A percentile compares a stretch with the other conserved stretches of the same genome.
phyloP scores from a whole-genome alignment of 1,140 invertebrate genomes.

The Trachymyrmex septentrionalis region DNA sequence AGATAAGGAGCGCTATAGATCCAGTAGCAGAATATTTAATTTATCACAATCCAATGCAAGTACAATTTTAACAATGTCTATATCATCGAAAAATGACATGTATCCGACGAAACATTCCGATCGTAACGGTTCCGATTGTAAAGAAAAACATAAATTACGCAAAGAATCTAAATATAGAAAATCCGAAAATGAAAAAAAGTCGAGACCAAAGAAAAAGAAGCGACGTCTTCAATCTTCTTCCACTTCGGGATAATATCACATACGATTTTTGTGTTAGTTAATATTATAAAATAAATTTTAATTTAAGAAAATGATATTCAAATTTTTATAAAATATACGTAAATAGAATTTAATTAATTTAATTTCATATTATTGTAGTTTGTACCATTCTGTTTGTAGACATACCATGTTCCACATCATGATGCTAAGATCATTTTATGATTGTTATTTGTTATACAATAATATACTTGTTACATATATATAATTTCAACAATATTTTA shows the following conservation, averaged over 20 bases:
- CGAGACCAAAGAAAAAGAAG: conserved; percentile 66
- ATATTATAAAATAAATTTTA: conserved; percentile 34
- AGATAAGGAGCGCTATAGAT: conserved; percentile 64
- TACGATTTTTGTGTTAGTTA: conserved; percentile 5
- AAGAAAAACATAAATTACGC: conserved; percentile 62
- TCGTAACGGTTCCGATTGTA: conserved; percentile 61
- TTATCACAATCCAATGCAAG: conserved; percentile 55
- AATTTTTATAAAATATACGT: neutral
- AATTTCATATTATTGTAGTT: conserved; percentile 17
- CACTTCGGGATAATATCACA: conserved; percentile 48
- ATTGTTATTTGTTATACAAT: neutral
- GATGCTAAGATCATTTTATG: neutral
- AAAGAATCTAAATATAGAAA: conserved; percentile 68
- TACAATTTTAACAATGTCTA: conserved; percentile 53
- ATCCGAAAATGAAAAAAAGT: conserved; percentile 72
- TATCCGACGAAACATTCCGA: conserved; percentile 76
- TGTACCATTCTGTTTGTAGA: neutral
- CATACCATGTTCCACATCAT: neutral
- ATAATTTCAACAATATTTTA: neutral
- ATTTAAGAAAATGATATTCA: conserved; percentile 24
- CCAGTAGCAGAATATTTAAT: conserved; percentile 58
- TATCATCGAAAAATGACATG: conserved; percentile 64
- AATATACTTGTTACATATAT: neutral
- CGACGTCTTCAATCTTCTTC: conserved; percentile 62
- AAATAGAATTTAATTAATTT: conserved; percentile 9